Evolutionary conservation across 2,888 invertebrate species (phyloP), one percentile per base, ranked within the genome.

Genomic region (Eupithecia subfuscata): DNA sequence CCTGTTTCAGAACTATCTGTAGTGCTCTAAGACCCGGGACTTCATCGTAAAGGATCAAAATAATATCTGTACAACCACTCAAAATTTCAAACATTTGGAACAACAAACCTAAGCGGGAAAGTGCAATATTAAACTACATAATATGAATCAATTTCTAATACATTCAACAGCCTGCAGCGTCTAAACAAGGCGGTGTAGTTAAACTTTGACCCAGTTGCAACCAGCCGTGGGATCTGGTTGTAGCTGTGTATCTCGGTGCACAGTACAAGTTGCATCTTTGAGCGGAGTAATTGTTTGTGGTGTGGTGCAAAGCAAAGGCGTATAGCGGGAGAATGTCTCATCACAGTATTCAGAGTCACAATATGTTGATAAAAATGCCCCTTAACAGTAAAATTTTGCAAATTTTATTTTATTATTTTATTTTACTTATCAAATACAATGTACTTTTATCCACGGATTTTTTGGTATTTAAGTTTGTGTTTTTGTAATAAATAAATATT

Each of bases 191-290:
- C 75, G 80, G 76, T 80, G 78, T 75, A 80, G 81, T 83, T 84
- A 84, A 85, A 84, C 83, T 84, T 82, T 86, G 85, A 84, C 86
- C 86, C 79, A 82, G 73, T 83, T 80, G 74, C 72, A 69, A 52
- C 65, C 74, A 80, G 71, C 76, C 77, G 76, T 82, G 79, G 76
- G 82, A 81, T 80, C 84, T 83, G 81, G 81, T 84, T 84, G 82
- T 77, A 87, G 84, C 84, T 85, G 71, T 43, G 73, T 43, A 71
- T 52, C 79, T 77, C 70, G 78, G 81, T 86, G 82, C 84, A 83
- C 82, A 37, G 37, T 83, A 60, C 60, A 60, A 60, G 60, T 60
- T 83, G 83, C 85, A 82, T 84, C 84, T 80, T 81, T 80, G 81
- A 73, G 71, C 72, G 69, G 68, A 60, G 78, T 82, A 79, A 82